phyloP scores from a whole-genome alignment of 1,140 invertebrate genomes.

The Calephelis virginiensis region DNA sequence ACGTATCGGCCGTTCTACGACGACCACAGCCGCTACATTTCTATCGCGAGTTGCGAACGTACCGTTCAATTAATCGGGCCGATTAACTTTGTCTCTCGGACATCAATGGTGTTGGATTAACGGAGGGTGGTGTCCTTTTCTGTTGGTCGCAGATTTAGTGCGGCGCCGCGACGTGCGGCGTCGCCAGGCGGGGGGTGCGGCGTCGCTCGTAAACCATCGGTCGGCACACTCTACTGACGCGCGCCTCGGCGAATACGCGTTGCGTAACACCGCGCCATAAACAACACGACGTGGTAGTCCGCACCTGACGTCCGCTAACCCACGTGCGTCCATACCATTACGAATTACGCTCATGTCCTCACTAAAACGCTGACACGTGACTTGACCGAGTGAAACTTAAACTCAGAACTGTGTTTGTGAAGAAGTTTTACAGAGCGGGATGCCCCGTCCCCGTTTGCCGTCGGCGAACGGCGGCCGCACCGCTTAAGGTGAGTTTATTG shows the following conservation, averaged over 20 bases:
- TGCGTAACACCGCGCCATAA: slow-evolving; percentile 74
- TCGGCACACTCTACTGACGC: slow-evolving; percentile 78
- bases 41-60: slow-evolving; percentile 56
- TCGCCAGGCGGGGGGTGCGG: slow-evolving; percentile 62
- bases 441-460: slow-evolving; percentile 66
- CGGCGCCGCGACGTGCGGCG: slow-evolving; percentile 72
- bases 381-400: slow-evolving; percentile 65
- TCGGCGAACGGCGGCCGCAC: slow-evolving; percentile 65
- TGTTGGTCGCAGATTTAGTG: slow-evolving; percentile 74
- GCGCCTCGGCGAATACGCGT: slow-evolving; percentile 74
- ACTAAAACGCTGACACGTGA: slow-evolving; percentile 73
- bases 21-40: slow-evolving; percentile 61
- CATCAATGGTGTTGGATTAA: slow-evolving; percentile 70
- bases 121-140: slow-evolving; percentile 70
- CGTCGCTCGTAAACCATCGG: slow-evolving; percentile 78
- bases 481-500: slow-evolving; percentile 77
- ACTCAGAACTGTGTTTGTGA: slow-evolving; percentile 71
- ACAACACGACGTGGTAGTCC: slow-evolving; percentile 62
- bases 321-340: slow-evolving; percentile 64
- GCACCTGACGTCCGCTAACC: slow-evolving; percentile 48
- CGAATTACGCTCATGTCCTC: slow-evolving; percentile 70
- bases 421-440: slow-evolving; percentile 61
- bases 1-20: slow-evolving; percentile 58
- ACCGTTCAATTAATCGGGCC: slow-evolving; percentile 70
- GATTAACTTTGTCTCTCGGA: slow-evolving; percentile 68